A percentile compares a stretch with the other conserved stretches of the same genome.
These are phyloP conservation scores for Pseudococcus longispinus DNA, from an alignment of 2,888 invertebrate genomes.

Conservation along the genomic window DNA sequence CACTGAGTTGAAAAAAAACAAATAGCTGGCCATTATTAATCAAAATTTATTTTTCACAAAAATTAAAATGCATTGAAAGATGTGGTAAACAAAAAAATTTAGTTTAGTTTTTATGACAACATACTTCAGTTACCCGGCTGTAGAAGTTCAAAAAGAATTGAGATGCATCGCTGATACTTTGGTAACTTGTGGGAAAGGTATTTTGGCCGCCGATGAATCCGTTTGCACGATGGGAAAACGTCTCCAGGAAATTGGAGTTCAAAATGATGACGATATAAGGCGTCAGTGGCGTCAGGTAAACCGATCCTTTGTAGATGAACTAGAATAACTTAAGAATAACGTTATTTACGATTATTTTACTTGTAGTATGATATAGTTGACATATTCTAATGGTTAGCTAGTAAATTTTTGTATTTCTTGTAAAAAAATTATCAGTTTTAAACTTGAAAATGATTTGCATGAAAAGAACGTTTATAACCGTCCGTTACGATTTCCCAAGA, in stretches of 20 bases:
- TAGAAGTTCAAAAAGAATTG: slow-evolving; percentile 87
- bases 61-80: background rate
- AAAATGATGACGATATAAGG: slow-evolving; percentile 92
- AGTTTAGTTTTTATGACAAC: slow-evolving; percentile 69
- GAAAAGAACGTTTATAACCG: too few species aligned
- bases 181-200: slow-evolving; percentile 92
- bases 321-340: background rate
- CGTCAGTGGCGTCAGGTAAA: slow-evolving; percentile 69
- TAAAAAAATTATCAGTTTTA: background rate
- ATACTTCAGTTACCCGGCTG: slow-evolving; percentile 79
- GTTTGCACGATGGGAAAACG: slow-evolving; percentile 90
- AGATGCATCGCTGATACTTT: slow-evolving; percentile 86
- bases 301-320: slow-evolving; percentile 2
- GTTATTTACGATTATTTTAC: background rate
- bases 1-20: slow-evolving; percentile 3
- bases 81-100: slow-evolving; percentile 29
- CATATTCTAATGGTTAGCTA: background rate
- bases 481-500: too few species aligned
- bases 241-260: slow-evolving; percentile 84
- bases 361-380: background rate
- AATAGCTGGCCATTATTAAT: slow-evolving; percentile 18
- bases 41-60: background rate
- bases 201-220: slow-evolving; percentile 97
- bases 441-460: too few species aligned
- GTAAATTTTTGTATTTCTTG: background rate